Evolutionary conservation across 1,140 invertebrate species (phyloP), one percentile per base, ranked within the genome.

Genomic region (Leptestheria dahalacensis): DNA sequence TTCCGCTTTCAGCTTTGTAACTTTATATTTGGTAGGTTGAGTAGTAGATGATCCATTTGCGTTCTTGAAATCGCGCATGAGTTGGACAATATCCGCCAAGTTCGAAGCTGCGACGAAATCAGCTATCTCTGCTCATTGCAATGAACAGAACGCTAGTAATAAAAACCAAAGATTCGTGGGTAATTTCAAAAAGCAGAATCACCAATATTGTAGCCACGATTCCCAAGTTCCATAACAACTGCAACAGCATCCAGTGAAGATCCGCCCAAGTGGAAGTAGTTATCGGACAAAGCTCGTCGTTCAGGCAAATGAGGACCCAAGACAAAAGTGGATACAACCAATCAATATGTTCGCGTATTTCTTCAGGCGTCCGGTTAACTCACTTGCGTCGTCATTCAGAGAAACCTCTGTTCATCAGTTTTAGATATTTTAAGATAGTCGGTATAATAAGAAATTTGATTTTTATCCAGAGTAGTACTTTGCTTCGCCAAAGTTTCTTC

Each of bases 201-300:
- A 82, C 82, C 79, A 61, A 91, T 85, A 61, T 78, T 75, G 68
- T 83, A 88, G 61, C 86, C 86, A 66, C 81, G 79, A 54, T 89
- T 83, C n/a, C 78, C 74, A 29, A 91, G 70, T 66, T 80, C 78
- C 0, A 84, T 84, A 3, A 92, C 84, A 0, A 85, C 88, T 59
- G 80, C 83, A 41, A 91, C 82, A 0, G 86, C 88, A 68, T 91
- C 91, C 1, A 92, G 73, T 0, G 88, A 91, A 67, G 90, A 89
- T 20, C 88, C 88, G 12, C 88, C 88, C 25, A 90, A 74, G 60
- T 88, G 79, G 67, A 86, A 91, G 69, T 90, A 92, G 64, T 86
- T 88, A 0, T 81, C 76, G 11, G 78, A 71, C 0, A 79, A 61
- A 53, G 59, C n/a, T 3, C 62, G 57, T 20, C 63, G 48, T 3